Conservation (phyloP, 2,888 invertebrate genomes). For the Euzetes globulus region DNA sequence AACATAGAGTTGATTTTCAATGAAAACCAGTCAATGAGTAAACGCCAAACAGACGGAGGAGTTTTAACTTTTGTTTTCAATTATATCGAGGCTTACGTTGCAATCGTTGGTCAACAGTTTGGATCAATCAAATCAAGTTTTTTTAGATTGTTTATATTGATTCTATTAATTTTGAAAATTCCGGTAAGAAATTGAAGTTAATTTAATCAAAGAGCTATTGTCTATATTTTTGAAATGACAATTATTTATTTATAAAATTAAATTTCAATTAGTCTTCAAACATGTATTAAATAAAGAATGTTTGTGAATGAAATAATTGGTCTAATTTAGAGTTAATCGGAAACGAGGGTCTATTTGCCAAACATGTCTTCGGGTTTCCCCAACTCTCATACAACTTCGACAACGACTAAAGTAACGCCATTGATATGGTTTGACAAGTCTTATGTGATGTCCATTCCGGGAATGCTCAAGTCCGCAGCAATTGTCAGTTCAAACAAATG, state of each 20-base stretch:
- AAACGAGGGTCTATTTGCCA: background rate
- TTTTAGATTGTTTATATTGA: background rate
- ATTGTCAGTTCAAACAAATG: constrained; percentile 58
- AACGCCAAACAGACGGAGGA: background rate
- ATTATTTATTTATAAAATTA: too few relatives aligned
- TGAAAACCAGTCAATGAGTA: background rate
- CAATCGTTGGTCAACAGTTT: background rate
- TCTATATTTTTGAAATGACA: too few relatives aligned
- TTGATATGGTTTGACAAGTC: constrained; percentile 57
- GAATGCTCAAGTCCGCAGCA: constrained; percentile 66
- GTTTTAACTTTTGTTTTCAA: background rate
- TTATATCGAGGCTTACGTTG: background rate
- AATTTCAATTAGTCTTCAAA: too few relatives aligned
- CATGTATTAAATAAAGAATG: too few relatives aligned
- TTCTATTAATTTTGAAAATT: background rate
- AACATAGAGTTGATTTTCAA: background rate
- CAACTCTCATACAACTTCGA: constrained; percentile 34
- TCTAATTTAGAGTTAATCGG: background rate
- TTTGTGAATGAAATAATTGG: too few relatives aligned
- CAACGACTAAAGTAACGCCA: constrained; percentile 40
- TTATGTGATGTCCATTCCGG: constrained; percentile 64
- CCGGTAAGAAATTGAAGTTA: background rate
- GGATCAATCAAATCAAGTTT: background rate
- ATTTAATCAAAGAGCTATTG: background rate
- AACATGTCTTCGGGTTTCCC: constrained; percentile 10